phyloP scores from a whole-genome alignment of 2,797 vertebrate species.

The Siniperca scherzeri region DNA sequence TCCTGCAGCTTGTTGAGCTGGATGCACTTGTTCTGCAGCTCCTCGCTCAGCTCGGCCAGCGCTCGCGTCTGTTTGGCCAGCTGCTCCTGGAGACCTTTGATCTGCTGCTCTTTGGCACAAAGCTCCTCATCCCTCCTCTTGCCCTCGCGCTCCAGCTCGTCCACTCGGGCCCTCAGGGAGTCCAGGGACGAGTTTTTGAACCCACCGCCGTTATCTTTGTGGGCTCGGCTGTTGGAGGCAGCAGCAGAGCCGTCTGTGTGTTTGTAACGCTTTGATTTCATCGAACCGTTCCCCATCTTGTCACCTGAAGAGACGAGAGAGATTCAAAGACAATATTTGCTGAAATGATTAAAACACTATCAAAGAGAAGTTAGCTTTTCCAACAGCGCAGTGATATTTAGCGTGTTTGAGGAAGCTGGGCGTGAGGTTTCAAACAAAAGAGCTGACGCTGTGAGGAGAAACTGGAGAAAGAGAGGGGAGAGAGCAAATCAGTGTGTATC shows the following conservation, averaged over 20 bases:
- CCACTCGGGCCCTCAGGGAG: conserved; percentile 83
- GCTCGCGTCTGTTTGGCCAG: conserved; percentile 85
- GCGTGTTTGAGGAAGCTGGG: conserved; percentile 9
- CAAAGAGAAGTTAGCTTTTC: too few relatives aligned
- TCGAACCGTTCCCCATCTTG: conserved; percentile 91
- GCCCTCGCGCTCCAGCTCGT: conserved; percentile 90
- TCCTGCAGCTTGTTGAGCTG: conserved; percentile 92
- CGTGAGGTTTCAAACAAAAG: conserved; percentile 51
- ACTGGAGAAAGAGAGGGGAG: conserved; percentile 26
- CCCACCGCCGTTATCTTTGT: conserved; percentile 57
- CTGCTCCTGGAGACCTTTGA: conserved; percentile 89
- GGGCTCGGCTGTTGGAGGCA: conserved; percentile 64
- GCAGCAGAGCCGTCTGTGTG: conserved; percentile 74
- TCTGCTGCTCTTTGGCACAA: conserved; percentile 81
- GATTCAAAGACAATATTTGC: not conserved
- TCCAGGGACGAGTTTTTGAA: conserved; percentile 71
- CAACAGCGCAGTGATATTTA: conserved; percentile 8
- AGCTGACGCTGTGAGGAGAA: conserved; percentile 45
- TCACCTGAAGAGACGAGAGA: conserved; percentile 30
- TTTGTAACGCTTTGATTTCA: conserved; percentile 91
- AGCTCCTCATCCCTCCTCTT: conserved; percentile 90
- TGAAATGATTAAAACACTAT: not conserved
- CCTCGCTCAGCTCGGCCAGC: conserved; percentile 89
- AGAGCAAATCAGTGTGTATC: conserved; percentile 58
- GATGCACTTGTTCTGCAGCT: conserved; percentile 90